Conservation (phyloP, 2,888 invertebrate genomes). For the Cryptus viduatorius region DNA sequence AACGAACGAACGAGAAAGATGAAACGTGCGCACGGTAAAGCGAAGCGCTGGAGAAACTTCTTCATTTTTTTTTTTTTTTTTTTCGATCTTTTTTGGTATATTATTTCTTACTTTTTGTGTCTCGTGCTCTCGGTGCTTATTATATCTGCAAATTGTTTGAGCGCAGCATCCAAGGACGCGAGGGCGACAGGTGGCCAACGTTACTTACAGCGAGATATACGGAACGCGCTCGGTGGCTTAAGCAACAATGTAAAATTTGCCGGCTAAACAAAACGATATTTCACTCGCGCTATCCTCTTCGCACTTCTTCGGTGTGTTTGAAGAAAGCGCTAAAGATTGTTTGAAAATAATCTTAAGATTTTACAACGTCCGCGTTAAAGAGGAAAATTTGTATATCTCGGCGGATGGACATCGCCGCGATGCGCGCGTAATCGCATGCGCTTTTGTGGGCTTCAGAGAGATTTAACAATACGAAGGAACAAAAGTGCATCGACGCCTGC, state of each 20-base stretch:
- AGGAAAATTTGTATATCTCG: constrained; percentile 43
- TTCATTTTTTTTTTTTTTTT: neutral
- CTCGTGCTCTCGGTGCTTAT: constrained; percentile 1
- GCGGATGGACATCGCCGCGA: constrained; percentile 14
- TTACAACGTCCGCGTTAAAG: constrained; percentile 24
- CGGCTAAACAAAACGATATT: constrained; percentile 10
- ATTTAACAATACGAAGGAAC: constrained; percentile 48
- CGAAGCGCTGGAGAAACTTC: neutral
- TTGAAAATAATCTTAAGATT: constrained; percentile 39
- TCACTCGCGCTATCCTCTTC: neutral
- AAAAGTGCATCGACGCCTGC: constrained; percentile 34
- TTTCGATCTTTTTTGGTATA: neutral
- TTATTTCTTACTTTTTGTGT: constrained; percentile 24
- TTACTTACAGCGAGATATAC: constrained; percentile 18
- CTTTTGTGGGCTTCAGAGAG: neutral
- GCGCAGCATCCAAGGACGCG: constrained; percentile 30
- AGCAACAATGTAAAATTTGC: constrained; percentile 39
- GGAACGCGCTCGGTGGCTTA: neutral
- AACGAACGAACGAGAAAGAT: constrained; percentile 18
- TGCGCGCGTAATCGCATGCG: neutral
- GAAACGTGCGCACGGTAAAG: neutral
- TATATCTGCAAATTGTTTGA: constrained; percentile 26
- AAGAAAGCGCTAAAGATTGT: neutral
- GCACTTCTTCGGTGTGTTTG: constrained; percentile 1
- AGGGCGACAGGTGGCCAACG: constrained; percentile 45